Conservation (phyloP, 2,113 vertebrate genomes). For the Camelus bactrianus region DNA sequence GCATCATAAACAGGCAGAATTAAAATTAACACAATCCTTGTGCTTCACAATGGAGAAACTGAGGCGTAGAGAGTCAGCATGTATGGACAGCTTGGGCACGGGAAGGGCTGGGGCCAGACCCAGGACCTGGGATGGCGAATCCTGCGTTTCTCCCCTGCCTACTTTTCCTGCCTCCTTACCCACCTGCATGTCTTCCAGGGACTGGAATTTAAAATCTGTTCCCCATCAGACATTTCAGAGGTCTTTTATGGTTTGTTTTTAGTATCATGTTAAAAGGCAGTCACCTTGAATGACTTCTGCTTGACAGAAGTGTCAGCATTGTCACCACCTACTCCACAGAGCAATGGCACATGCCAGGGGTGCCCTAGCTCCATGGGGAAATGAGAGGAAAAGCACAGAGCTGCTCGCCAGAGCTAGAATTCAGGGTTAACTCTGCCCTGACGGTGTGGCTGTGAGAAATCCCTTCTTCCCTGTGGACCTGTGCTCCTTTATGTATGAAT, state of each 20-base stretch:
- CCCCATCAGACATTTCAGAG: conserved; percentile 57
- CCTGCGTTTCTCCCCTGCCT: no score
- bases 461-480: neutral
- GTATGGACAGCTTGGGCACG: rapidly evolving
- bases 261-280: conserved; percentile 56
- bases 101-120: neutral
- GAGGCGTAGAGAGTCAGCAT: neutral
- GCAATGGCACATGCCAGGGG: neutral
- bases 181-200: neutral
- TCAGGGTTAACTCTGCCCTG: neutral
- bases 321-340: conserved; percentile 31
- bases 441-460: neutral
- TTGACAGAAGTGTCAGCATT: conserved; percentile 72
- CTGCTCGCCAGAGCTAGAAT: neutral
- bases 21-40: neutral
- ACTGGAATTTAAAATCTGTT: conserved; percentile 57
- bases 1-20: neutral
- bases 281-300: conserved; percentile 75
- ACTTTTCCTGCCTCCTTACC: neutral
- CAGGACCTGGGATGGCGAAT: rapidly evolving
- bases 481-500: neutral
- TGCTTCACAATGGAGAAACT: neutral
- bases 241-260: conserved; percentile 58
- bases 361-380: neutral
- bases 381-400: neutral